Evolutionary conservation across 2,888 invertebrate species (phyloP), one percentile per base, ranked within the genome.

Genomic region (Chaetoderma sp.): DNA sequence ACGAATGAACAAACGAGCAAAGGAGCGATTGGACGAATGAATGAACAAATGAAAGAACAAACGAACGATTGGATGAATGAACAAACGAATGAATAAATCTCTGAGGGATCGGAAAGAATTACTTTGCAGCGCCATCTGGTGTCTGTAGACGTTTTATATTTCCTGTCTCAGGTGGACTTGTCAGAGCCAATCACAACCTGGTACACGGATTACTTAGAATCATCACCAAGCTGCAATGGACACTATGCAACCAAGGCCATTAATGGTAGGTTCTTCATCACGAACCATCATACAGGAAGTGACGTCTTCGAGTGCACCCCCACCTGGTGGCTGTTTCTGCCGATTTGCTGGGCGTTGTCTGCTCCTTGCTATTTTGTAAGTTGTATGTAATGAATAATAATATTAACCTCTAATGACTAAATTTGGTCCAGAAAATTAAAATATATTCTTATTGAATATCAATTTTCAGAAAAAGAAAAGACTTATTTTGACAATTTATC

Each of bases 331-430:
- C 60, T 68, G 28, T 73, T 70, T 33, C 55, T 70, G 25, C 66
- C 70, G 44, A 16, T 73, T 21, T 73, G 72, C 62, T 73, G 72
- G 72, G 47, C 70, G 8, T 10, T 67, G 16, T 60, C 64, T 3
- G 72, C 68, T 16, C 72, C 72, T 47, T 73, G 72, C 55, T 73
- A 73, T 30, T 62, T 63, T 47, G 72, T 72, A 52, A 63, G 70
- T 62, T n/a, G 10, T 10, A 16, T 16, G 10, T 10, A 16, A 10
- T n/a, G 10, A 36, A 13, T 36, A 36, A 10, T n/a, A 36, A 36
- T 36, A 10, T n/a, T 13, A 36, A 36, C 16, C 39, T n/a, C 16
- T 36, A 36, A n/a, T n/a, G n/a, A n/a, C n/a, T n/a, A n/a, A n/a
- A n/a, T n/a, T n/a, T n/a, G n/a, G n/a, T n/a, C n/a, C n/a, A n/a